Evolutionary conservation across 1,140 invertebrate genomes (phyloP).

Genomic region (Drosophila aff.): DNA sequence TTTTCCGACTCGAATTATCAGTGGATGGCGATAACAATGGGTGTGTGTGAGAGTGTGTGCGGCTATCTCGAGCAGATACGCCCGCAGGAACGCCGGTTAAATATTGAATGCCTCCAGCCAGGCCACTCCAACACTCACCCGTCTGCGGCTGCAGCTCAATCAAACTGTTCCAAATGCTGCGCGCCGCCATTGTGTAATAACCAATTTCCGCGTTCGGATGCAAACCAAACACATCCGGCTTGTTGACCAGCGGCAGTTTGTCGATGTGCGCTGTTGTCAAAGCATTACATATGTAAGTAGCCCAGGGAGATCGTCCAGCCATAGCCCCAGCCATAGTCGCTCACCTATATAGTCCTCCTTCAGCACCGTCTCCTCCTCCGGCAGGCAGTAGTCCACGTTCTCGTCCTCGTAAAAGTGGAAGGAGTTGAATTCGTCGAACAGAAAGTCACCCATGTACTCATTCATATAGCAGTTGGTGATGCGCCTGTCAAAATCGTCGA

Average conservation of each 20-base stretch:
- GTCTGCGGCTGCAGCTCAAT: conserved; percentile 95
- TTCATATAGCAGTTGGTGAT: conserved; percentile 95
- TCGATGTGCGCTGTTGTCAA: conserved; percentile 87
- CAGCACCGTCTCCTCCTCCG: conserved; percentile 87
- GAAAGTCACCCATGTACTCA: conserved; percentile 96
- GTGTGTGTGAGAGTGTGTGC: neutral
- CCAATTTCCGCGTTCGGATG: conserved; percentile 97
- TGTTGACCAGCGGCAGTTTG: conserved; percentile 89
- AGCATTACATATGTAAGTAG: conserved; percentile 67
- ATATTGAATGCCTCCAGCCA: conserved; percentile 12
- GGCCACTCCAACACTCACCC: conserved; percentile 85
- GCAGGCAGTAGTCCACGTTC: conserved; percentile 92
- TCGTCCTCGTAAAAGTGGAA: conserved; percentile 94
- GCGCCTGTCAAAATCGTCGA: conserved; percentile 94
- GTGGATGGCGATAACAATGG: conserved; percentile 25
- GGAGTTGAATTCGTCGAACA: conserved; percentile 95
- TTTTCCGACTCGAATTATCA: conserved; percentile 62
- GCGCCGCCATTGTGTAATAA: conserved; percentile 94
- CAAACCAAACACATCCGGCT: conserved; percentile 95
- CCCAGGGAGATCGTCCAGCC: conserved; percentile 11
- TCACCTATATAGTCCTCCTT: conserved; percentile 90
- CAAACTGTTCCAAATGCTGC: conserved; percentile 93
- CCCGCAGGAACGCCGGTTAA: conserved; percentile 31
- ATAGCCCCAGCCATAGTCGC: neutral
- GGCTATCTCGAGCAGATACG: conserved; percentile 39